Percentiles rank a stretch among this genome's conserved stretches.
Conservation (phyloP, 2,113 vertebrate genomes). For the Charadrius vociferus region DNA sequence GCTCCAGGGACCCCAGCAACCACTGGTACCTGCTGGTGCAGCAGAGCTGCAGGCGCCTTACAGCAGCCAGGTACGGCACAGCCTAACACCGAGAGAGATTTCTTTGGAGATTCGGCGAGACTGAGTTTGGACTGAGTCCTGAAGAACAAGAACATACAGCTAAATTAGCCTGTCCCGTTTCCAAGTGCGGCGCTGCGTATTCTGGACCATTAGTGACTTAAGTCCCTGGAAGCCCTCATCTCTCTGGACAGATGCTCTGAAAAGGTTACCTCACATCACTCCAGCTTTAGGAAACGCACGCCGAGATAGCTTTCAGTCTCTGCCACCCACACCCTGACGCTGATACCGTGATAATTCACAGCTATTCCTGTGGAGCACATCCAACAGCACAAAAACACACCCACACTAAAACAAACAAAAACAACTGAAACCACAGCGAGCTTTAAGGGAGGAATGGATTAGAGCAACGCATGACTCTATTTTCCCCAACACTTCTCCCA, state of each 20-base stretch:
- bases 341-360: not conserved
- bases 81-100: not conserved
- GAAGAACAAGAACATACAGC: not conserved
- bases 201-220: not conserved
- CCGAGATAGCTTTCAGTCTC: not conserved
- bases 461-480: not conserved
- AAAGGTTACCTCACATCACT: not conserved
- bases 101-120: accelerated
- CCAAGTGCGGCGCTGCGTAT: not conserved
- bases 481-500: slow-evolving; percentile 36
- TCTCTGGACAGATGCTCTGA: not conserved
- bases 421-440: not conserved
- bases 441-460: not conserved
- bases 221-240: not conserved
- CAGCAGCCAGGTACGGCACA: not conserved
- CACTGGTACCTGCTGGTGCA: not conserved
- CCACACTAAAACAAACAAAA: not conserved
- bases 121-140: not conserved
- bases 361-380: not conserved
- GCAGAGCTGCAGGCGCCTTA: not conserved
- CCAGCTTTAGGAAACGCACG: not conserved
- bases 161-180: not conserved
- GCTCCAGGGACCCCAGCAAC: not conserved
- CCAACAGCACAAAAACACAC: not conserved
- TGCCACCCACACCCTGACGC: not conserved